Evolutionary conservation across 2,797 vertebrate species (phyloP).

Genomic region (Alcedo atthis): DNA sequence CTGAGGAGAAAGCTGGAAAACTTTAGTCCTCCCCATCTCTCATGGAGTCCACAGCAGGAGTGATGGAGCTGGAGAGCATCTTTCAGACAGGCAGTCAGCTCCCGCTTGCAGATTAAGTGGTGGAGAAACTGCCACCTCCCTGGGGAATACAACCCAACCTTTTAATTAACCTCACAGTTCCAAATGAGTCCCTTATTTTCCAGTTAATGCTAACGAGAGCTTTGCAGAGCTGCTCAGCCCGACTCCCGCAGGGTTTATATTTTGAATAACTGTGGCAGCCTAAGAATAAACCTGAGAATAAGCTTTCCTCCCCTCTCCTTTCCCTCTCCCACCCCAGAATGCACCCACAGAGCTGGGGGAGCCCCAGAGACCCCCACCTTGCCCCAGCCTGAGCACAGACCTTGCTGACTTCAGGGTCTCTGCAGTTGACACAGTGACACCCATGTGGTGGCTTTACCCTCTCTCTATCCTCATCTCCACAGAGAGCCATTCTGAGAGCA

Average conservation of each 20-base stretch:
- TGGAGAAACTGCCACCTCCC: not conserved
- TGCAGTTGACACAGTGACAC: not conserved
- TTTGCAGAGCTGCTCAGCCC: not conserved
- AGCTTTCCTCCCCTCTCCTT: not conserved
- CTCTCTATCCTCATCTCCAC: not conserved
- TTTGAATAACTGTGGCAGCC: not conserved
- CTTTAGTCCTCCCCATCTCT: not conserved
- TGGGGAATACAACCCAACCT: not conserved
- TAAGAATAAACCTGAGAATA: not conserved
- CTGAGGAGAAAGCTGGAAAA: not conserved
- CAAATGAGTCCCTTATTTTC: slow-evolving; percentile 16
- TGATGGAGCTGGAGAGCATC: not conserved
- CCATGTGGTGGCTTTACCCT: rapidly evolving
- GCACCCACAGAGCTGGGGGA: not conserved
- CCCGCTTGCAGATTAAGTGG: not conserved
- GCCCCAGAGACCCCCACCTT: not conserved
- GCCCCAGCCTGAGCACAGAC: not conserved
- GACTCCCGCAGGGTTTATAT: not conserved
- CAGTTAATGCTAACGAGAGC: not conserved
- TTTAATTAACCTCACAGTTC: slow-evolving; percentile 49
- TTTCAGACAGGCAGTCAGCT: not conserved
- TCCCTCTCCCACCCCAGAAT: not conserved
- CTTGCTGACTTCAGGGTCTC: not conserved
- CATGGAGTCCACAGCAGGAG: not conserved
- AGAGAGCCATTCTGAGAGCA: not conserved